Percentiles rank a stretch among this genome's conserved stretches.
phyloP scores from a whole-genome alignment of 2,113 vertebrate genomes.

The Vombatus ursinus region DNA sequence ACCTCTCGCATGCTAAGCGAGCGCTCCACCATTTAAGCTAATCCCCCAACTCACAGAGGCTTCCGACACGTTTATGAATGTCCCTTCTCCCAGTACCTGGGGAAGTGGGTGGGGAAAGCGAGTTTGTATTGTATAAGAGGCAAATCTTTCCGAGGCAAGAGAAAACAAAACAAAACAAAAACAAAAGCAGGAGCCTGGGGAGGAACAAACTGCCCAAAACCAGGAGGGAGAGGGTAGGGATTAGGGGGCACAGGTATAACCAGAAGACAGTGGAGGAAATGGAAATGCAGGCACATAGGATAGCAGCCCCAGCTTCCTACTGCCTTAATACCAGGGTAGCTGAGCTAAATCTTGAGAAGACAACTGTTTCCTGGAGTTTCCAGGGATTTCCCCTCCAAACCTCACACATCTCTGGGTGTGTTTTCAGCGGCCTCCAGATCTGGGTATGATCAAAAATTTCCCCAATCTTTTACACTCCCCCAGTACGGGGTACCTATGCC shows the following conservation, averaged over 20 bases:
- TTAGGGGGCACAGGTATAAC: not conserved
- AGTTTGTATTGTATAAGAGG: not conserved
- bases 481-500: not conserved
- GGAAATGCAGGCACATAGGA: not conserved
- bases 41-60: not conserved
- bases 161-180: not conserved
- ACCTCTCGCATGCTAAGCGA: not conserved
- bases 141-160: not conserved
- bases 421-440: not conserved
- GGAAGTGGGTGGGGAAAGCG: not conserved
- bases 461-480: not conserved
- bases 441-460: not conserved
- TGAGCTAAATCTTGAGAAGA: not conserved
- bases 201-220: not conserved
- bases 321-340: not conserved
- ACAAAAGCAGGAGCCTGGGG: not conserved
- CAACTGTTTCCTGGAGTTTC: not conserved
- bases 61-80: not conserved
- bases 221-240: not conserved
- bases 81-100: not conserved
- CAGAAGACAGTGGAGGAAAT: not conserved
- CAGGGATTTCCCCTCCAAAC: not conserved
- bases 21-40: not conserved
- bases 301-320: not conserved
- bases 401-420: not conserved